Percentiles rank a stretch among this genome's conserved stretches.
Evolutionary conservation across 2,888 invertebrate species (phyloP).

Genomic region (Sinotaia quadrata): DNA sequence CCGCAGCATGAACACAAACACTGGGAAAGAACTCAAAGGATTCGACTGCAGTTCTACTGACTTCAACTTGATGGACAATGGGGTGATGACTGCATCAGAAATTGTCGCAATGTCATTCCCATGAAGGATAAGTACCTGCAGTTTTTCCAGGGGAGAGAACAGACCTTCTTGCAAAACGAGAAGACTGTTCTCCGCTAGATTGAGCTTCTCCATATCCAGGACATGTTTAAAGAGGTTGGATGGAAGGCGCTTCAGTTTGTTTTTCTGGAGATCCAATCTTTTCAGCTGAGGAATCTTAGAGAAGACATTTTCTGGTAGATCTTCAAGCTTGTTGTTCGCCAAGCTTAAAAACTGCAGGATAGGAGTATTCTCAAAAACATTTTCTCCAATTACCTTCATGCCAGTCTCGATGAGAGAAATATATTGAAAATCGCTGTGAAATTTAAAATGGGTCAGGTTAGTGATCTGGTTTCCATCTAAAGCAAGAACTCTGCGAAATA

Average conservation of each 20-base stretch:
- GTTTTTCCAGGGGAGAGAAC: conserved; percentile 4
- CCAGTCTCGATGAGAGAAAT: background rate
- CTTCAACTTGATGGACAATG: conserved; percentile 5
- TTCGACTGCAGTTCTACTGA: conserved; percentile 11
- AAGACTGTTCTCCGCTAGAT: conserved; percentile 1
- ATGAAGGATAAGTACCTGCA: background rate
- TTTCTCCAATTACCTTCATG: conserved; percentile 8
- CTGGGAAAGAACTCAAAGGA: conserved; percentile 13
- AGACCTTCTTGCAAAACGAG: conserved; percentile 12
- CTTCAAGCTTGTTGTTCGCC: conserved; percentile 10
- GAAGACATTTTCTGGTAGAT: conserved; percentile 5
- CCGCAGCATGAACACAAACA: conserved; percentile 6
- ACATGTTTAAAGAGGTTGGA: background rate
- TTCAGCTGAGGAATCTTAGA: background rate
- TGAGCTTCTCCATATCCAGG: conserved; percentile 1
- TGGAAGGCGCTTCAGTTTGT: conserved; percentile 6
- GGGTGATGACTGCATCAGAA: background rate
- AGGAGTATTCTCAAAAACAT: conserved; percentile 8
- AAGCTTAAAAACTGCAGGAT: conserved; percentile 19
- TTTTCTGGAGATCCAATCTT: conserved; percentile 17
- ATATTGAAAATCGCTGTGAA: conserved; percentile 15
- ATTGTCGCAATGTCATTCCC: conserved; percentile 5
- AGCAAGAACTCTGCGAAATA: conserved; percentile 15
- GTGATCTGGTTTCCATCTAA: conserved; percentile 17
- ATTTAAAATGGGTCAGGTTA: conserved; percentile 22